A percentile compares a stretch with the other conserved stretches of the same genome.
Evolutionary conservation across 2,797 vertebrate genomes (phyloP).

Genomic region (Labeo calbasu): DNA sequence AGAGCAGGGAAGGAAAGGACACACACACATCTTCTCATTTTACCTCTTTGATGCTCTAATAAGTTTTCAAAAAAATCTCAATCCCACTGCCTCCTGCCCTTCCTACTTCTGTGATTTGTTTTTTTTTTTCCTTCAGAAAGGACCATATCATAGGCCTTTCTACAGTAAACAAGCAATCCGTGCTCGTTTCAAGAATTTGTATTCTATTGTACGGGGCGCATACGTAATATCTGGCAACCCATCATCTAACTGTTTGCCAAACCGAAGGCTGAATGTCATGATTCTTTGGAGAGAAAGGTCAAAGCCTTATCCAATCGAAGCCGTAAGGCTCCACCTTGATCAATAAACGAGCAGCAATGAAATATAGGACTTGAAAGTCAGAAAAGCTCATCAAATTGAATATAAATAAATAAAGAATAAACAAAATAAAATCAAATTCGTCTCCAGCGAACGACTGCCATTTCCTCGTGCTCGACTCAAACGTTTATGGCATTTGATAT

Average conservation of each 20-base stretch:
- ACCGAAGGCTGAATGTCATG: conserved; percentile 60
- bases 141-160: neutral
- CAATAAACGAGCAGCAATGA: conserved; percentile 76
- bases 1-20: conserved; percentile 46
- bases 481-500: conserved; percentile 40
- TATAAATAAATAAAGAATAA: conserved; percentile 61
- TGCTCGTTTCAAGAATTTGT: conserved; percentile 66
- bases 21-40: conserved; percentile 46
- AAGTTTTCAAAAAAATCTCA: conserved; percentile 37
- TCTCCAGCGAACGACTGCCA: neutral
- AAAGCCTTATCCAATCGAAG: conserved; percentile 78
- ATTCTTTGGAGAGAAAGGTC: conserved; percentile 76
- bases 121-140: neutral
- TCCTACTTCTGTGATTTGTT: neutral
- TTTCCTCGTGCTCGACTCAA: conserved; percentile 11
- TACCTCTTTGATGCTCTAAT: conserved; percentile 40
- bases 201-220: conserved; percentile 64
- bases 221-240: conserved; percentile 75
- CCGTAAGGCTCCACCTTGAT: conserved; percentile 72
- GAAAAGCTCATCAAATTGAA: conserved; percentile 40
- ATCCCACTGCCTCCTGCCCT: neutral
- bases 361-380: conserved; percentile 66
- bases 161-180: neutral
- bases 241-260: conserved; percentile 71
- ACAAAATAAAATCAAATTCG: conserved; percentile 15